These are phyloP conservation scores for Alectura lathami DNA, from an alignment of 2,113 vertebrate species.

Conservation along the genomic window DNA sequence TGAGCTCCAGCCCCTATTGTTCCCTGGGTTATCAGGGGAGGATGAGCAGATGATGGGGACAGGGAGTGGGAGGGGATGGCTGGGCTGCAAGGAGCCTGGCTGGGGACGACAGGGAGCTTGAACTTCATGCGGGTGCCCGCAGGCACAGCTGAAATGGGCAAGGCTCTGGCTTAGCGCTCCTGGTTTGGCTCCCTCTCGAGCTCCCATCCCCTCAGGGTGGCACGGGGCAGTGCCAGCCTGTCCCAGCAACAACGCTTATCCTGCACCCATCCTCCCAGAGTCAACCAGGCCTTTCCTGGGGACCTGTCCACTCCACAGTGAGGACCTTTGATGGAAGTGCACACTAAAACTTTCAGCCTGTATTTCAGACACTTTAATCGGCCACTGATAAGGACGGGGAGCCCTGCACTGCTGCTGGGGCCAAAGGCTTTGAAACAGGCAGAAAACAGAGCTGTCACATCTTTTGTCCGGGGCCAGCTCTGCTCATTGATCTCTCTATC, in stretches of 20 bases:
- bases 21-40: background rate
- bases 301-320: background rate
- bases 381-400: background rate
- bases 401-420: accelerated
- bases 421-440: background rate
- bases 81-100: background rate
- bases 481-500: conserved; percentile 32
- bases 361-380: background rate
- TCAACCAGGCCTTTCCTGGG: no score
- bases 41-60: background rate
- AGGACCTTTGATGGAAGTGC: background rate
- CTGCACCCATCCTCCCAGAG: accelerated
- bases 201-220: no score
- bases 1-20: background rate
- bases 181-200: no score
- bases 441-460: background rate
- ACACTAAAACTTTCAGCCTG: background rate
- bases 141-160: background rate
- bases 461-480: background rate
- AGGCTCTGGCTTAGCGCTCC: no score
- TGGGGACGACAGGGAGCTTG: background rate
- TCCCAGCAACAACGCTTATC: accelerated
- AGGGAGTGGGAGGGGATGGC: background rate
- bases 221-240: background rate
- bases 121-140: accelerated